These are phyloP conservation scores for Dicrostonyx torquatus DNA, from an alignment of 2,797 vertebrate species.

Conservation along the genomic window DNA sequence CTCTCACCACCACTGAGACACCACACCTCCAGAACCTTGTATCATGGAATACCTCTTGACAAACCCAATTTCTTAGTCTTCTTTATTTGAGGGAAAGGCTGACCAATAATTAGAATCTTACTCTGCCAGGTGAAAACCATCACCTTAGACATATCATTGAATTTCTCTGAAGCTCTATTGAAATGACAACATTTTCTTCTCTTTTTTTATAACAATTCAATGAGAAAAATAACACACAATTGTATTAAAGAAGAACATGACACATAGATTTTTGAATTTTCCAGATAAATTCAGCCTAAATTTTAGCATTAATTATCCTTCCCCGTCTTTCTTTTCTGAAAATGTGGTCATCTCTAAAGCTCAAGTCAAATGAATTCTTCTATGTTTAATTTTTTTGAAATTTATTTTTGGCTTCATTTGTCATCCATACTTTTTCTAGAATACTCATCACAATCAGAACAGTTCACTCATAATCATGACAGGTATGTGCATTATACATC, in stretches of 20 bases:
- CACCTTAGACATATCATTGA: background rate
- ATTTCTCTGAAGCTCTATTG: background rate
- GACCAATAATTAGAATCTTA: background rate
- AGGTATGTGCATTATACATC: background rate
- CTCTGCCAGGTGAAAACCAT: background rate
- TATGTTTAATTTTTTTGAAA: background rate
- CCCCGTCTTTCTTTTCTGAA: background rate
- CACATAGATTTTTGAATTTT: background rate
- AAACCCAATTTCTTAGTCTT: background rate
- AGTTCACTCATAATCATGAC: background rate
- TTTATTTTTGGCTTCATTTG: background rate
- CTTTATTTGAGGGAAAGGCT: background rate
- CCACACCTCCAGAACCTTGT: background rate
- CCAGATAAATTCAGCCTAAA: background rate
- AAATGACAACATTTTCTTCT: slow-evolving; percentile 16
- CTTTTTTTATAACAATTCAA: background rate
- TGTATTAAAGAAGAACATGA: background rate
- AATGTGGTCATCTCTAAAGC: background rate
- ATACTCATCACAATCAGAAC: background rate
- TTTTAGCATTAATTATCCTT: background rate
- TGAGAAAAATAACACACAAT: background rate
- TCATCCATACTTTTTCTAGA: background rate
- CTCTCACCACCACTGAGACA: background rate
- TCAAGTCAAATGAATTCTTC: background rate
- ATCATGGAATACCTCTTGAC: background rate